Conservation (phyloP, 2,113 vertebrate genomes). For the Notarius lentiginosus region DNA sequence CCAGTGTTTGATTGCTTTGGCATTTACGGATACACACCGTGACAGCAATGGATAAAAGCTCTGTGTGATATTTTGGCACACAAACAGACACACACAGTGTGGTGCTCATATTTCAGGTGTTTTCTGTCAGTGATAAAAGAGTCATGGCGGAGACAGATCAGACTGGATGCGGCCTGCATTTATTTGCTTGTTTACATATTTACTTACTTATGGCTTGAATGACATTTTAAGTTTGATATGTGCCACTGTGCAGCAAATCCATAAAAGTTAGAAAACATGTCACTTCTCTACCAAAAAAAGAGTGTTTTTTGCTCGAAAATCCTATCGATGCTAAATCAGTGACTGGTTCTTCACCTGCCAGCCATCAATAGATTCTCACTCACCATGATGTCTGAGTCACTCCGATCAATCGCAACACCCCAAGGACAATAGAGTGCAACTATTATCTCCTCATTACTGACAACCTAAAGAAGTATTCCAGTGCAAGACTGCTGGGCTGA, state of each 20-base stretch:
- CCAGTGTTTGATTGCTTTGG: conserved; percentile 16
- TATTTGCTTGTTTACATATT: not conserved
- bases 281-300: not conserved
- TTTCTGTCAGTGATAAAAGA: conserved; percentile 1
- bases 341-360: not conserved
- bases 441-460: conserved; percentile 2
- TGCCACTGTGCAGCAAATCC: not conserved
- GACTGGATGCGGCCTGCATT: not conserved
- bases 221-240: not conserved
- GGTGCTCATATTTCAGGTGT: conserved; percentile 11
- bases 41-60: conserved; percentile 18
- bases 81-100: conserved; percentile 20
- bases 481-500: not conserved
- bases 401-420: conserved; percentile 15
- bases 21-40: conserved; percentile 18
- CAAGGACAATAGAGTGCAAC: not conserved
- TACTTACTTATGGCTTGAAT: not conserved
- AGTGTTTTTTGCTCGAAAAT: not conserved
- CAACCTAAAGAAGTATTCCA: not conserved
- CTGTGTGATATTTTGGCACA: conserved; percentile 9
- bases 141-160: not conserved
- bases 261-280: not conserved
- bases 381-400: conserved; percentile 41
- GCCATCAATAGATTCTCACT: conserved; percentile 16
- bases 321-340: not conserved